Evolutionary conservation across 2,113 vertebrate genomes (phyloP).

Genomic region (Pterophyllum scalare): DNA sequence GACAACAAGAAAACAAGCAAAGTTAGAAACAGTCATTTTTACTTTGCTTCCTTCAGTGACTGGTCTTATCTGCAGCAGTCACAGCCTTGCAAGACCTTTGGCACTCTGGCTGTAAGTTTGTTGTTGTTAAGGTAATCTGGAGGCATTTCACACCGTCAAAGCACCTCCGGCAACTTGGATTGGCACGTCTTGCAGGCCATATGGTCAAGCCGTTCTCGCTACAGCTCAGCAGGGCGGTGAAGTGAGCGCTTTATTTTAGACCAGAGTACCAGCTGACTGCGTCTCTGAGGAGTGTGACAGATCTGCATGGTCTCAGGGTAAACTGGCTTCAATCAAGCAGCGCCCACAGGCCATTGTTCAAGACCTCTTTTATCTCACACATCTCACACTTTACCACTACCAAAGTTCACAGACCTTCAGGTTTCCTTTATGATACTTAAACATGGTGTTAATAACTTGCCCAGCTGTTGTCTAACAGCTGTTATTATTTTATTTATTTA

Average conservation of each 20-base stretch:
- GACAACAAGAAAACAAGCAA: neutral
- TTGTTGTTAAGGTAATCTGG: slow-evolving; percentile 3
- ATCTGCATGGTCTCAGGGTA: neutral
- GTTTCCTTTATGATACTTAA: neutral
- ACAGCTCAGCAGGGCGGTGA: neutral
- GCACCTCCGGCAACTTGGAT: neutral
- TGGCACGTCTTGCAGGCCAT: neutral
- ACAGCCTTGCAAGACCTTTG: neutral
- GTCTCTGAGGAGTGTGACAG: neutral
- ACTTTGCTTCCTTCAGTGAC: neutral
- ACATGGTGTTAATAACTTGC: neutral
- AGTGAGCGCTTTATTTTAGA: neutral
- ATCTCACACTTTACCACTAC: neutral
- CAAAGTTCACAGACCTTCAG: neutral
- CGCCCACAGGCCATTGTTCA: neutral
- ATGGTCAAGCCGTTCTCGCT: neutral
- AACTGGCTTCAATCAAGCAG: neutral
- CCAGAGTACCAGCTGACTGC: neutral
- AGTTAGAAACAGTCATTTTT: neutral
- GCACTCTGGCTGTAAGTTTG: neutral
- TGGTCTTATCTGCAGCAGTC: neutral
- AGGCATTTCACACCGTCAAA: neutral
- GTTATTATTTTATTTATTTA: too few relatives aligned
- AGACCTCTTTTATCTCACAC: neutral
- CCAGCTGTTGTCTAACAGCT: neutral